Evolutionary conservation across 64 coral and sea anemone species (phyloP).

Genomic region (Orbicella faveolata): DNA sequence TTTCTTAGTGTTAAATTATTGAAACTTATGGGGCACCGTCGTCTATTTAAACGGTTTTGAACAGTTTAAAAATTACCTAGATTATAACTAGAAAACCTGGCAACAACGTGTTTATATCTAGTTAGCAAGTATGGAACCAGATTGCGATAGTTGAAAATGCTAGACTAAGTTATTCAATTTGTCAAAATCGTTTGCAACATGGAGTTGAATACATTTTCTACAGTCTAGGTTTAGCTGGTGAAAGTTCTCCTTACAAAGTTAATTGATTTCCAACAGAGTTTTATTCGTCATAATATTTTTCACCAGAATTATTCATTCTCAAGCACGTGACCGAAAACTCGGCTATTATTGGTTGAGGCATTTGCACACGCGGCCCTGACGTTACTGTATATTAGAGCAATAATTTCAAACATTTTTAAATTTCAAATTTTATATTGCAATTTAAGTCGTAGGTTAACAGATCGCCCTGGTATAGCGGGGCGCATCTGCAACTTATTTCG

Average conservation of each 20-base stretch:
- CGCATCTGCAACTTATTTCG: background rate
- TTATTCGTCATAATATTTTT: background rate
- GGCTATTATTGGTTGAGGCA: background rate
- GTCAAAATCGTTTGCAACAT: too few species aligned
- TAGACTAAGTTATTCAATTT: too few species aligned
- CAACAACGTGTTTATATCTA: too few species aligned
- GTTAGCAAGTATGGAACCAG: too few species aligned
- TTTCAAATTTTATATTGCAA: conserved; percentile 37
- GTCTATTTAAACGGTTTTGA: background rate
- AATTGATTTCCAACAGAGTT: too few species aligned
- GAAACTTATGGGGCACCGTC: background rate
- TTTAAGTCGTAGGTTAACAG: conserved; percentile 20
- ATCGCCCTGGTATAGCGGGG: conserved; percentile 1
- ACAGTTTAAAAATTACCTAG: too few species aligned
- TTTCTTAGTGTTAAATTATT: background rate
- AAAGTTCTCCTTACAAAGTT: too few species aligned
- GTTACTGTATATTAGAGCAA: background rate
- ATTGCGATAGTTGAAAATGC: too few species aligned
- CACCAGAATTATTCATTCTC: background rate
- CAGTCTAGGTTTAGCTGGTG: too few species aligned
- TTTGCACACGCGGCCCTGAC: background rate
- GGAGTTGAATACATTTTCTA: too few species aligned
- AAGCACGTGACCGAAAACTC: background rate
- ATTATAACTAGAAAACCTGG: too few species aligned
- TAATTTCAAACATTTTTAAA: conserved; percentile 8